A percentile compares a stretch with the other conserved stretches of the same genome.
Evolutionary conservation across 2,888 invertebrate genomes (phyloP).

Genomic region (Aradus depressus): DNA sequence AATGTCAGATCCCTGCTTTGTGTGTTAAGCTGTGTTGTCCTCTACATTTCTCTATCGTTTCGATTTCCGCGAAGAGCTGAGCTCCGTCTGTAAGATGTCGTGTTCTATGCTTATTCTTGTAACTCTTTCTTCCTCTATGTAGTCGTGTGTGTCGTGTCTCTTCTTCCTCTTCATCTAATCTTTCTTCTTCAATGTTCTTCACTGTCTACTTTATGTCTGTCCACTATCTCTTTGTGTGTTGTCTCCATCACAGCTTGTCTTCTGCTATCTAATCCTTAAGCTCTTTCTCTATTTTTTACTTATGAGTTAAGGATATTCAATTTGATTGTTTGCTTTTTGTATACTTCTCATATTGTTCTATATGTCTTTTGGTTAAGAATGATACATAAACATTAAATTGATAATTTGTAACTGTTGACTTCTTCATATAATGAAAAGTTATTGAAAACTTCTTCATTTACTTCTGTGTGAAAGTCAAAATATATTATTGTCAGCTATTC

Average conservation of each 20-base stretch:
- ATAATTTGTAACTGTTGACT: too few species aligned
- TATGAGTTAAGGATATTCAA: too few species aligned
- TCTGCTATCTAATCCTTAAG: background rate
- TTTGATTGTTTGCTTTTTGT: too few species aligned
- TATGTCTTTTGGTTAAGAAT: too few species aligned
- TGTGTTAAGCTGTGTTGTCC: conserved; percentile 7
- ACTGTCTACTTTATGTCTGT: background rate
- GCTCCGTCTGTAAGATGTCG: conserved; percentile 26
- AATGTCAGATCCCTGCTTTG: conserved; percentile 10
- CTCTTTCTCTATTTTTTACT: too few species aligned
- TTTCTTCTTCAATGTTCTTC: background rate
- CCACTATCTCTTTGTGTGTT: background rate
- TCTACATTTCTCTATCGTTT: conserved; percentile 19
- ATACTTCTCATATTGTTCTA: too few species aligned
- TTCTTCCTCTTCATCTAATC: background rate
- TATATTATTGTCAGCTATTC: too few species aligned
- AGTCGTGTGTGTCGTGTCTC: conserved; percentile 4
- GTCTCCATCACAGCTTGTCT: conserved; percentile 1
- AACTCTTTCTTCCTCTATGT: conserved; percentile 5
- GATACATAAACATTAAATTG: too few species aligned
- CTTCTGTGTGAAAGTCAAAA: too few species aligned
- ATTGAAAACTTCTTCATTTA: too few species aligned
- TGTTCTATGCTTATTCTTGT: conserved; percentile 23
- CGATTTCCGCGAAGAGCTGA: conserved; percentile 25
- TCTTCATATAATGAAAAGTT: too few species aligned